Evolutionary conservation across 2,888 invertebrate species (phyloP).

Genomic region (Drosophila phalerata): DNA sequence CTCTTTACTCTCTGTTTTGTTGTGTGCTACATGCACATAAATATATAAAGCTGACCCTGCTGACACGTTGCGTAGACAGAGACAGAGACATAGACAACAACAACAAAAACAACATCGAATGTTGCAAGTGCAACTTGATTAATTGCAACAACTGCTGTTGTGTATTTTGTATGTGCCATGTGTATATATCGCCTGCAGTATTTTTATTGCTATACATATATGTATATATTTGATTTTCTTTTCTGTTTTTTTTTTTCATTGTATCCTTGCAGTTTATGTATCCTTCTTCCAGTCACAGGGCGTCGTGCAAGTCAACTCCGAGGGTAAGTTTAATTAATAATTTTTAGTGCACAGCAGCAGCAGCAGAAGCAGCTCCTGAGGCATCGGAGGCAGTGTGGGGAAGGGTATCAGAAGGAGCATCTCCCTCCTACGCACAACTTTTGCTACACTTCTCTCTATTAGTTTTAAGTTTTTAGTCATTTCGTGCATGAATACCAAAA

Average conservation of each 20-base stretch:
- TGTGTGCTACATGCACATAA: constrained; percentile 34
- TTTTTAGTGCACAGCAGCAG: constrained; percentile 64
- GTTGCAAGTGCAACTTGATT: constrained; percentile 70
- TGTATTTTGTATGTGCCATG: constrained; percentile 8
- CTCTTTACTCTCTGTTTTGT: constrained; percentile 22
- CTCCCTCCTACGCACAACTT: constrained; percentile 57
- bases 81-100: constrained; percentile 17
- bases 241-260: constrained; percentile 25
- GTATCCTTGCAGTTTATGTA: constrained; percentile 78
- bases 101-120: constrained; percentile 6
- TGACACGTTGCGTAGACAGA: constrained; percentile 37
- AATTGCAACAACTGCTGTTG: constrained; percentile 63
- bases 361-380: constrained; percentile 7
- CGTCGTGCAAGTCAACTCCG: constrained; percentile 82
- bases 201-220: constrained; percentile 35
- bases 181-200: constrained; percentile 43
- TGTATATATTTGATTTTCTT: constrained; percentile 12
- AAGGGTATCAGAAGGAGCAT: not conserved
- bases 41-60: constrained; percentile 28
- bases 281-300: constrained; percentile 79
- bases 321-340: constrained; percentile 85
- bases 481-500: constrained; percentile 78
- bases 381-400: not conserved
- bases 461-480: constrained; percentile 78
- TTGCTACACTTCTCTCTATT: constrained; percentile 75